These are phyloP conservation scores for Atethmia centrago DNA, from an alignment of 2,888 invertebrate species.

Conservation along the genomic window DNA sequence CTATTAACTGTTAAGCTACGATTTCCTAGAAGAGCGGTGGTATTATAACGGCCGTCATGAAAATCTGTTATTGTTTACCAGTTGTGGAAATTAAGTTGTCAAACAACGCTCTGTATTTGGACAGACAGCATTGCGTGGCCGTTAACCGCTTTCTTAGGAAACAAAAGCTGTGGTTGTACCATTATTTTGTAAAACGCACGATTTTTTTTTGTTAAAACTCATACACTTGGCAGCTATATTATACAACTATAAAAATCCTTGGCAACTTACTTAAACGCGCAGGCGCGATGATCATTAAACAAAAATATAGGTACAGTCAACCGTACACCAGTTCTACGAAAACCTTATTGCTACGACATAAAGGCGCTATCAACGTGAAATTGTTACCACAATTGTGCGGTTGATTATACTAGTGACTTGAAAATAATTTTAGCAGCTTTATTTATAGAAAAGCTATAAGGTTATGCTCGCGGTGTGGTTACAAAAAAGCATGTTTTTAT, in stretches of 20 bases:
- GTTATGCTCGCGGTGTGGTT: neutral
- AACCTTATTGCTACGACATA: neutral
- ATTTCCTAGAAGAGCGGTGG: neutral
- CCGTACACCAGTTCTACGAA: neutral
- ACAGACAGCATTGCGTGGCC: too few species aligned
- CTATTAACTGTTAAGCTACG: constrained; percentile 49
- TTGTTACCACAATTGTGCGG: too few species aligned
- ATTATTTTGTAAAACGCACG: constrained; percentile 12
- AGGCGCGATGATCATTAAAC: constrained; percentile 4
- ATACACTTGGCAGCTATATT: constrained; percentile 39
- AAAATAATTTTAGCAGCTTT: constrained; percentile 2
- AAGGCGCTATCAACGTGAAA: neutral
- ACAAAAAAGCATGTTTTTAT: neutral
- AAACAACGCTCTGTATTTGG: too few species aligned
- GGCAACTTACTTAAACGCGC: constrained; percentile 1
- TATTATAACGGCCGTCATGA: neutral
- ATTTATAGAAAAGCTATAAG: neutral
- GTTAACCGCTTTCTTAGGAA: neutral
- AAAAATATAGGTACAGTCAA: neutral
- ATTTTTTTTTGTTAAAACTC: constrained; percentile 41
- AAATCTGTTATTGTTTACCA: neutral
- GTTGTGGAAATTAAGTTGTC: too few species aligned
- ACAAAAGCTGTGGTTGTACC: constrained; percentile 11
- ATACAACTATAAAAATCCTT: neutral
- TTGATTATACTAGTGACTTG: neutral